A percentile compares a stretch with the other conserved stretches of the same genome.
phyloP scores from a whole-genome alignment of 2,113 vertebrate species.

The Pangasianodon hypophthalmus region DNA sequence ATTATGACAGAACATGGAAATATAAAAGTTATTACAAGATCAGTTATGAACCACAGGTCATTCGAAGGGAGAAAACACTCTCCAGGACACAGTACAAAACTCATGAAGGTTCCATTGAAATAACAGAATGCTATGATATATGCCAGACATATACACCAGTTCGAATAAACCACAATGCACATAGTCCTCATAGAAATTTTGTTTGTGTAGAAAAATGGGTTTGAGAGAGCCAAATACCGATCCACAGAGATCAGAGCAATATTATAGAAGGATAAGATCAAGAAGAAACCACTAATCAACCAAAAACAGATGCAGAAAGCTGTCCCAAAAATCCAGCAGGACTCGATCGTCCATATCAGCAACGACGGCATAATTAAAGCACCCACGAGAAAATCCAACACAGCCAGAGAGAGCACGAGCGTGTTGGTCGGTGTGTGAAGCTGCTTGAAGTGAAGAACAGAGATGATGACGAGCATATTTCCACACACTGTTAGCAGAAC shows the following conservation, averaged over 20 bases:
- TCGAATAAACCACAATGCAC: not conserved
- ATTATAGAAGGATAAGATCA: not conserved
- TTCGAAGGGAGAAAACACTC: not conserved
- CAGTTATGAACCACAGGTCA: no score
- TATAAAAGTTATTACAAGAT: no score
- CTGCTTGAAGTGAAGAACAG: not conserved
- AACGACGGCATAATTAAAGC: no score
- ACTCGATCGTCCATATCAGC: slow-evolving; percentile 51
- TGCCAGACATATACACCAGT: slow-evolving; percentile 15
- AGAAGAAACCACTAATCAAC: slow-evolving; percentile 7
- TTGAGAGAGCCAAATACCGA: slow-evolving; percentile 44
- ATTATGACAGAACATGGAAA: no score
- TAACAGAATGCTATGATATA: slow-evolving; percentile 32
- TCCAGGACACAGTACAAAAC: not conserved
- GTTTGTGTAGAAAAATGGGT: slow-evolving; percentile 39
- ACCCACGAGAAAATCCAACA: no score
- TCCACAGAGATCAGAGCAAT: not conserved
- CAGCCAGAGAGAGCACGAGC: no score
- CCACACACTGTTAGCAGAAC: no score
- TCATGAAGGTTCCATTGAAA: slow-evolving; percentile 37
- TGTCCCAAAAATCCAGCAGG: slow-evolving; percentile 45
- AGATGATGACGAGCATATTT: no score
- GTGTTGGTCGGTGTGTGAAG: not conserved
- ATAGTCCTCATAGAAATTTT: slow-evolving; percentile 1
- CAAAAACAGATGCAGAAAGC: slow-evolving; percentile 24